Conservation (phyloP, 1,140 invertebrate species). For the Sminthurinus signatus region DNA sequence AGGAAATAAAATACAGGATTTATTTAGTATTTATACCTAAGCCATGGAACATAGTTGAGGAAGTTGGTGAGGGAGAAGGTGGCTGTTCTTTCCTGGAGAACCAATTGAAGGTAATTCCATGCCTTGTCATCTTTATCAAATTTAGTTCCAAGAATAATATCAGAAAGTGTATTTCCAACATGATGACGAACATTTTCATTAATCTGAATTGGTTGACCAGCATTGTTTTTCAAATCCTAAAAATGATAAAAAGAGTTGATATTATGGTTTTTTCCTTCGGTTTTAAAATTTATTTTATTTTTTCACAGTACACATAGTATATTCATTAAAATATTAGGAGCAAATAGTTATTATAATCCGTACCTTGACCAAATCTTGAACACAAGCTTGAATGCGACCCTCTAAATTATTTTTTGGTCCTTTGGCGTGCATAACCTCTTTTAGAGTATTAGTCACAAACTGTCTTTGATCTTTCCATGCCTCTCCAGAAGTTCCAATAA, state of each 20-base stretch:
- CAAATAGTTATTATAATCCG: too few relatives aligned
- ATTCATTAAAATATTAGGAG: too few relatives aligned
- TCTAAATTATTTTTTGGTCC: constrained; percentile 55
- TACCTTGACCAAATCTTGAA: constrained; percentile 46
- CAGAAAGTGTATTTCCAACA: constrained; percentile 68
- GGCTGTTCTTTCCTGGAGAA: constrained; percentile 72
- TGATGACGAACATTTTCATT: constrained; percentile 55
- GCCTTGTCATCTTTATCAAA: constrained; percentile 60
- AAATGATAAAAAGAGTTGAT: too few relatives aligned
- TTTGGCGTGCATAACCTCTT: constrained; percentile 53
- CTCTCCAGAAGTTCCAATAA: constrained; percentile 72
- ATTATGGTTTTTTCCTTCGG: too few relatives aligned
- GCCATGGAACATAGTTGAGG: constrained; percentile 73
- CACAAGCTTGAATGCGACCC: constrained; percentile 55
- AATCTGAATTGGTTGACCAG: constrained; percentile 47
- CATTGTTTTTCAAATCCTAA: constrained; percentile 31
- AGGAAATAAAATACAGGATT: too few relatives aligned
- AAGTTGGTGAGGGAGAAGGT: constrained; percentile 69
- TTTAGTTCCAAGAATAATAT: constrained; percentile 65
- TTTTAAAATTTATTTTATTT: not conserved
- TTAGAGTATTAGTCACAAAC: constrained; percentile 63
- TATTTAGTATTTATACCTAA: constrained; percentile 56
- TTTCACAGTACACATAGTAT: constrained; percentile 37
- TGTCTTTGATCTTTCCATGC: constrained; percentile 76
- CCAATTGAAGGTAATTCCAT: constrained; percentile 64